These are phyloP conservation scores for Drosophila varians DNA, from an alignment of 1,140 invertebrate species.

Conservation along the genomic window DNA sequence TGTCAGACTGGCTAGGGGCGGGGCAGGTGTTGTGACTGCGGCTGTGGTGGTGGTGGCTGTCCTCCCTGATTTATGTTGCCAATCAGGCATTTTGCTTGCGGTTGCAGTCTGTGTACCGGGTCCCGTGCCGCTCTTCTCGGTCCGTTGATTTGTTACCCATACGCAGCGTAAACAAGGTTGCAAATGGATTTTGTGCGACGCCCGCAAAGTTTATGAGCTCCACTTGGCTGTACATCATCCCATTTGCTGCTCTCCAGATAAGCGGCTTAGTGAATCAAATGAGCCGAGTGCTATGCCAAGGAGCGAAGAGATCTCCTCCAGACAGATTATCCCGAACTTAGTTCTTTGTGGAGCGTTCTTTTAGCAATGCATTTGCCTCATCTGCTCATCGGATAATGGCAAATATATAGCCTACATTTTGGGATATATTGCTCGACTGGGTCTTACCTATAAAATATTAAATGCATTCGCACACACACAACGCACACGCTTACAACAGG, in stretches of 20 bases:
- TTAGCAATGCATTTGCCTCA: slow-evolving; percentile 28
- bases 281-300: slow-evolving; percentile 8
- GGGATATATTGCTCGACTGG: slow-evolving; percentile 22
- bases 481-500: slow-evolving; percentile 14
- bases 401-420: slow-evolving; percentile 47
- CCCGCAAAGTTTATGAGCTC: slow-evolving; percentile 41
- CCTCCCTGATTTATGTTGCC: slow-evolving; percentile 72
- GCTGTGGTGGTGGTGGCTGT: slow-evolving; percentile 37
- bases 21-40: slow-evolving; percentile 26
- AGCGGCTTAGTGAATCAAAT: slow-evolving; percentile 46
- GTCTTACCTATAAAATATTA: slow-evolving; percentile 47
- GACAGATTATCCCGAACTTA: slow-evolving; percentile 23
- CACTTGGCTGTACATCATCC: slow-evolving; percentile 34
- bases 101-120: slow-evolving; percentile 28
- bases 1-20: slow-evolving; percentile 2
- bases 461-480: slow-evolving; percentile 38
- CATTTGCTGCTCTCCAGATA: slow-evolving; percentile 33
- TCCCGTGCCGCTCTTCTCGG: background rate
- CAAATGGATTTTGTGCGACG: slow-evolving; percentile 51
- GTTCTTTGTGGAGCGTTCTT: background rate
- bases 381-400: slow-evolving; percentile 34
- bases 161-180: slow-evolving; percentile 70
- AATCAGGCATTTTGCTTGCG: slow-evolving; percentile 73
- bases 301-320: background rate
- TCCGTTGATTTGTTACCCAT: slow-evolving; percentile 70